Evolutionary conservation across 1,140 invertebrate genomes (phyloP).

Genomic region (Prorops nasuta): DNA sequence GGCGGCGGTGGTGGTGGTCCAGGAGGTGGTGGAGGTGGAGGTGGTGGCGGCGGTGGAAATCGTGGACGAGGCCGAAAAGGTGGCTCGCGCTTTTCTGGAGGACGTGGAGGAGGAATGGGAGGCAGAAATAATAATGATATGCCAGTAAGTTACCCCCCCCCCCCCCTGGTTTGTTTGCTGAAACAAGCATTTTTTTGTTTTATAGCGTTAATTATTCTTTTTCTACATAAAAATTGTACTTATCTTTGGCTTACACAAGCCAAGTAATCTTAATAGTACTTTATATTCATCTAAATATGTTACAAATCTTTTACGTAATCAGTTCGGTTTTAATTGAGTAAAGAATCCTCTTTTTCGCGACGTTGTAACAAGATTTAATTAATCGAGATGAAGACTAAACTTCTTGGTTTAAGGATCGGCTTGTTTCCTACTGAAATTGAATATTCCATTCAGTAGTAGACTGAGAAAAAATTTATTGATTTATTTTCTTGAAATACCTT

Average conservation of each 20-base stretch:
- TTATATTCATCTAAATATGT: not conserved
- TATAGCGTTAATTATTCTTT: not conserved
- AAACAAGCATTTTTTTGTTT: not conserved
- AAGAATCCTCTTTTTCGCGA: too few relatives aligned
- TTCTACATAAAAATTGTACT: too few relatives aligned
- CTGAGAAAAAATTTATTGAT: not conserved
- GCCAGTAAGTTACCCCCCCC: conserved; percentile 7
- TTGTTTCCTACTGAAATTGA: not conserved
- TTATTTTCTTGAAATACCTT: not conserved
- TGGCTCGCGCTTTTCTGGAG: conserved; percentile 40
- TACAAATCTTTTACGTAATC: not conserved
- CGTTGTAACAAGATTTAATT: too few relatives aligned
- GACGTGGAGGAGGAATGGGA: conserved; percentile 32
- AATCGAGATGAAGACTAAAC: too few relatives aligned
- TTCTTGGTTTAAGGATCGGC: not conserved
- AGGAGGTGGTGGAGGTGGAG: conserved; percentile 17
- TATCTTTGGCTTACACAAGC: not conserved
- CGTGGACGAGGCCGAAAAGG: conserved; percentile 40
- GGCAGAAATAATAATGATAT: conserved; percentile 28
- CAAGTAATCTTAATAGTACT: not conserved
- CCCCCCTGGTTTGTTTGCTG: too few relatives aligned
- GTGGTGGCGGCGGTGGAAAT: conserved; percentile 21
- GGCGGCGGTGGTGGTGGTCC: conserved; percentile 10
- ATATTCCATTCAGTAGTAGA: not conserved
- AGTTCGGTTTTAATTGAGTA: too few relatives aligned